Evolutionary conservation across 2,888 invertebrate species (phyloP).

Genomic region (Andrena hattorfiana): DNA sequence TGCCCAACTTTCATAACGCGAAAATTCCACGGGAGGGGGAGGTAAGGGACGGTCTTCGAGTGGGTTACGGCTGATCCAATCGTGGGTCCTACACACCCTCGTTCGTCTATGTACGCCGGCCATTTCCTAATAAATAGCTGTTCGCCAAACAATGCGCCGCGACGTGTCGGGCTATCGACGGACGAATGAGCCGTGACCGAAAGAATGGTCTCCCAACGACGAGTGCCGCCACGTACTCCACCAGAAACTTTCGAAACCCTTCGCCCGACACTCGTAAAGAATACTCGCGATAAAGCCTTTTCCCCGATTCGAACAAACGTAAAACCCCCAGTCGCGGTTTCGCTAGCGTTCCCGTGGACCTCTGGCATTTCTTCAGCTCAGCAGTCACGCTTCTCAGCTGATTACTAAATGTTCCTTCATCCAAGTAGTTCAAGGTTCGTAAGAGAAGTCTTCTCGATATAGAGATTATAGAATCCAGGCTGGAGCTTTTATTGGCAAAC

Average conservation of each 20-base stretch:
- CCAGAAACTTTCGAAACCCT: constrained; percentile 40
- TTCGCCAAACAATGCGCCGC: constrained; percentile 38
- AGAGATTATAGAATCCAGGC: too few relatives aligned
- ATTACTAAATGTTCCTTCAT: not conserved
- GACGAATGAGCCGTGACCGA: constrained; percentile 59
- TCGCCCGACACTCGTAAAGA: constrained; percentile 16
- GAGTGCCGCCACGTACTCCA: constrained; percentile 19
- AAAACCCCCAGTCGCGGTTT: not conserved
- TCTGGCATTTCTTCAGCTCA: not conserved
- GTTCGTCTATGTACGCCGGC: constrained; percentile 50
- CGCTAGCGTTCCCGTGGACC: not conserved
- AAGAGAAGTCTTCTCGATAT: too few relatives aligned
- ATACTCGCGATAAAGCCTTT: constrained; percentile 14
- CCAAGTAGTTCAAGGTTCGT: too few relatives aligned
- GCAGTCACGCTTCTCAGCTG: not conserved
- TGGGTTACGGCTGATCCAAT: constrained; percentile 41
- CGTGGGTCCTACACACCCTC: constrained; percentile 29
- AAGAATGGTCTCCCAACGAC: constrained; percentile 49
- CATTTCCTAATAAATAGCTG: constrained; percentile 61
- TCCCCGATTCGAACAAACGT: not conserved
- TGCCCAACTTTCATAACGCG: constrained; percentile 44
- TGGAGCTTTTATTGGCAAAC: not conserved
- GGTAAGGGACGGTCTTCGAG: constrained; percentile 40
- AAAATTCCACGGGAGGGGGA: constrained; percentile 32
- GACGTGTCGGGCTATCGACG: constrained; percentile 49